These are phyloP conservation scores for Catalaphyllia jardinei DNA, from an alignment of 64 coral and sea anemone genomes.

Conservation along the genomic window DNA sequence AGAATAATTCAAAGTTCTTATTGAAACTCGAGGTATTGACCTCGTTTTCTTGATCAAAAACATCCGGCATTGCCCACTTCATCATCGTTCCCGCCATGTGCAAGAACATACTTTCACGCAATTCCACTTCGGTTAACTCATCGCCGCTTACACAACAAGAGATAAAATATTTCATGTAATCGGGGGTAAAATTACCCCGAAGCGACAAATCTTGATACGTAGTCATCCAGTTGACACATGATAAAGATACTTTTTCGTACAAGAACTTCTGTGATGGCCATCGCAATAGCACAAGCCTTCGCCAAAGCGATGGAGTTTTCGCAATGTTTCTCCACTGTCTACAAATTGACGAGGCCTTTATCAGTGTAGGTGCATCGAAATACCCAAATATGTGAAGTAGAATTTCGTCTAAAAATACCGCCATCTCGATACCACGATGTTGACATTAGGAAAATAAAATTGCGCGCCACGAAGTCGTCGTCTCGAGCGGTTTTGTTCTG, in stretches of 20 bases:
- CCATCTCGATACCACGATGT: constrained; percentile 38
- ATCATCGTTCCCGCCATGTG: constrained; percentile 74
- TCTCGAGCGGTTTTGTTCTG: not conserved
- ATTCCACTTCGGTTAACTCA: constrained; percentile 67
- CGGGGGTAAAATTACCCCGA: constrained; percentile 88
- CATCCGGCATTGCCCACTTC: constrained; percentile 77
- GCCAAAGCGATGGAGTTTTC: constrained; percentile 71
- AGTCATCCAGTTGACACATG: constrained; percentile 73
- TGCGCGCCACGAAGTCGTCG: constrained; percentile 4
- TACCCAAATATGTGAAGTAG: constrained; percentile 92
- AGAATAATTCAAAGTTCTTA: constrained; percentile 90
- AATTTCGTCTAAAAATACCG: constrained; percentile 90
- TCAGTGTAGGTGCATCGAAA: constrained; percentile 66
- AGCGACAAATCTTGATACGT: constrained; percentile 82
- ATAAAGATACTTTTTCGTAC: constrained; percentile 66
- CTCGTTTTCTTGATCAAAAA: constrained; percentile 73
- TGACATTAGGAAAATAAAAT: constrained; percentile 32
- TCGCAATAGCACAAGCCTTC: constrained; percentile 66
- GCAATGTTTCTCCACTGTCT: constrained; percentile 87
- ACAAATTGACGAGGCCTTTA: constrained; percentile 66
- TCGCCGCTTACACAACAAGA: constrained; percentile 79
- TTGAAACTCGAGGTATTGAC: constrained; percentile 67
- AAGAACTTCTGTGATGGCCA: constrained; percentile 97
- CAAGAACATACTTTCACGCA: constrained; percentile 78
- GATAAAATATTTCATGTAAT: constrained; percentile 99